These are phyloP conservation scores for Cheirogaleus medius DNA, from an alignment of 2,113 vertebrate species.

Conservation along the genomic window DNA sequence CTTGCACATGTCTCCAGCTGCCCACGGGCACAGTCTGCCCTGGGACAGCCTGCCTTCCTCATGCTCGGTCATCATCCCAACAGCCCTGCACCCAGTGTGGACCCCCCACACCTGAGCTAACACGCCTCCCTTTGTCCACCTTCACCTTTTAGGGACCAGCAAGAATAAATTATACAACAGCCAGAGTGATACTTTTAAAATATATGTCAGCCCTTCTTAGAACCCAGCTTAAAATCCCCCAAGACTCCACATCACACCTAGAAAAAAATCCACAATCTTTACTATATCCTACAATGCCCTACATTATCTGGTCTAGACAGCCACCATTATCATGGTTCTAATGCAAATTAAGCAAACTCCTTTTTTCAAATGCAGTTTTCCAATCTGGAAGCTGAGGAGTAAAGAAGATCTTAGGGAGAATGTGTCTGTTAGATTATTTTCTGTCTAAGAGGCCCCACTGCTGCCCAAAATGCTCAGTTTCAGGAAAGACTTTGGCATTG, in stretches of 20 bases:
- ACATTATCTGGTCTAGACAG: neutral
- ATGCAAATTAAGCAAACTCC: neutral
- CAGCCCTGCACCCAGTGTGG: accelerated
- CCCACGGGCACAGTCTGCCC: neutral
- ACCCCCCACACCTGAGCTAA: neutral
- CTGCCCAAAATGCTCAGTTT: neutral
- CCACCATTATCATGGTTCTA: neutral
- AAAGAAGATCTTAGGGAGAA: neutral
- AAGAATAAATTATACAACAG: neutral
- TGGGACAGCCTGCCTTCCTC: neutral
- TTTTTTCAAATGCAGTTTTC: neutral
- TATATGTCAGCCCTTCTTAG: neutral
- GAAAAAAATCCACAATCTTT: neutral
- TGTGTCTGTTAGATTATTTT: neutral
- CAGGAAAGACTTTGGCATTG: neutral
- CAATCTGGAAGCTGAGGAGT: neutral
- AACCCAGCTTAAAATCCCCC: neutral
- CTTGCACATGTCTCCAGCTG: neutral
- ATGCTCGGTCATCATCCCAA: neutral
- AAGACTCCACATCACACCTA: neutral
- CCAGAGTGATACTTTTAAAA: neutral
- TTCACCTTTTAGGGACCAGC: neutral
- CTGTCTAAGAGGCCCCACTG: neutral
- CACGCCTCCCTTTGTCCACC: neutral
- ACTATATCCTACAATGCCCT: neutral